Evolutionary conservation across 2,797 vertebrate species (phyloP).

Genomic region (Discoglossus pictus): DNA sequence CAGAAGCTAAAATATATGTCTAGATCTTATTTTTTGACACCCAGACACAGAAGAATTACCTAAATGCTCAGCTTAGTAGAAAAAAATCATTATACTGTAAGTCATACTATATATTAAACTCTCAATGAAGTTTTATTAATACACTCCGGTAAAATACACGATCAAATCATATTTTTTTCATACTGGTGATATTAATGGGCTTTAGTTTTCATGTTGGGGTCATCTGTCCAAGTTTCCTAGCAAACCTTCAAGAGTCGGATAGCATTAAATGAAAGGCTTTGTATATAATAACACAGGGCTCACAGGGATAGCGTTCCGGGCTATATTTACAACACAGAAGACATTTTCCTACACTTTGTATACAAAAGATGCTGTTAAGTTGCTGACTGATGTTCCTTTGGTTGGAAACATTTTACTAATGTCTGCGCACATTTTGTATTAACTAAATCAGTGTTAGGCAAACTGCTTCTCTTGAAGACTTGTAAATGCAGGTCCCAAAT

Average conservation of each 20-base stretch:
- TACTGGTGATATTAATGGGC: slow-evolving; percentile 9
- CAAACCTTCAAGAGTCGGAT: slow-evolving; percentile 5
- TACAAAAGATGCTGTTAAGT: slow-evolving; percentile 1
- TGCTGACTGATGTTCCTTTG: slow-evolving; percentile 4
- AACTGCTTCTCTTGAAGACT: too few species aligned
- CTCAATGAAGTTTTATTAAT: background rate
- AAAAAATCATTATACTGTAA: slow-evolving; percentile 20
- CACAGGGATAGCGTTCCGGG: slow-evolving; percentile 6
- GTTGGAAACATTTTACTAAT: background rate
- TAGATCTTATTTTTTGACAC: background rate
- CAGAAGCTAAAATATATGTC: background rate
- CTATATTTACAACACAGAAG: slow-evolving; percentile 3
- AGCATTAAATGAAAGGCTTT: background rate
- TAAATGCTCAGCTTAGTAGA: background rate
- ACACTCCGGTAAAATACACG: slow-evolving; percentile 1
- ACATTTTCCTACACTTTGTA: background rate
- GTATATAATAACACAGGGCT: slow-evolving; percentile 26
- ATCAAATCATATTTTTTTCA: slow-evolving; percentile 18
- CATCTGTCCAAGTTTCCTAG: slow-evolving; percentile 14
- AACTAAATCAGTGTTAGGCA: too few species aligned
- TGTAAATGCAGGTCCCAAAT: too few species aligned
- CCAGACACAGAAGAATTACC: background rate
- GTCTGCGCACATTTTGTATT: too few species aligned
- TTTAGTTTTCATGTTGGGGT: slow-evolving; percentile 5
- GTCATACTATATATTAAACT: slow-evolving; percentile 5